Conservation (phyloP, 2,797 vertebrate genomes). For the Nasua narica region DNA sequence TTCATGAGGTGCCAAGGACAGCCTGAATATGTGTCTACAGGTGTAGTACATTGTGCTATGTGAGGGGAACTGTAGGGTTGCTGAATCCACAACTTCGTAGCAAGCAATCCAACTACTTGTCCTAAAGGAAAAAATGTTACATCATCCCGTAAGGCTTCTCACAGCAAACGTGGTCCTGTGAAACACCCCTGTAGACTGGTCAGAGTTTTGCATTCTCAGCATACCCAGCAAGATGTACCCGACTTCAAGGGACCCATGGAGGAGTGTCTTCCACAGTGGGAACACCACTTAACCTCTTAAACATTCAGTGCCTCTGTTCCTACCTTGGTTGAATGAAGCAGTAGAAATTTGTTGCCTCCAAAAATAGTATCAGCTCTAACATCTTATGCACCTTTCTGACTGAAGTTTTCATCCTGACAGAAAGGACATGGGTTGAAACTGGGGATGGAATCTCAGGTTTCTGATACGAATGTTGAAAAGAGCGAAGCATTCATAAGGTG, state of each 20-base stretch:
- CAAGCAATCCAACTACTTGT: background rate
- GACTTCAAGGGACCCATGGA: background rate
- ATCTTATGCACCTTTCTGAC: background rate
- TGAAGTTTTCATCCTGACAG: background rate
- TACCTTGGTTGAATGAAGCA: background rate
- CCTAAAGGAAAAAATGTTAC: background rate
- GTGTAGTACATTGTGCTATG: accelerated
- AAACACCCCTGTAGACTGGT: background rate
- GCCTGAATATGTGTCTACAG: background rate
- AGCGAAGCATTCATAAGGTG: background rate
- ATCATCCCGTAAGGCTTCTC: background rate
- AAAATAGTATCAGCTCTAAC: background rate
- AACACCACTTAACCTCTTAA: background rate
- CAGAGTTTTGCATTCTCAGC: background rate
- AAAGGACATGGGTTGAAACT: background rate
- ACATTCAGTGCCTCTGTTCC: background rate
- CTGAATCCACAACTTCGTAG: background rate
- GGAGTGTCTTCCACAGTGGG: no score
- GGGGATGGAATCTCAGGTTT: background rate
- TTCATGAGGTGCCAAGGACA: background rate
- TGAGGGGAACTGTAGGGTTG: background rate
- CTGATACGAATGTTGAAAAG: background rate
- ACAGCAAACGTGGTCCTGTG: background rate
- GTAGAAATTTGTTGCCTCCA: background rate
- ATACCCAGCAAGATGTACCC: background rate